phyloP scores from a whole-genome alignment of 2,888 invertebrate genomes.

The Drosophila limbata region DNA sequence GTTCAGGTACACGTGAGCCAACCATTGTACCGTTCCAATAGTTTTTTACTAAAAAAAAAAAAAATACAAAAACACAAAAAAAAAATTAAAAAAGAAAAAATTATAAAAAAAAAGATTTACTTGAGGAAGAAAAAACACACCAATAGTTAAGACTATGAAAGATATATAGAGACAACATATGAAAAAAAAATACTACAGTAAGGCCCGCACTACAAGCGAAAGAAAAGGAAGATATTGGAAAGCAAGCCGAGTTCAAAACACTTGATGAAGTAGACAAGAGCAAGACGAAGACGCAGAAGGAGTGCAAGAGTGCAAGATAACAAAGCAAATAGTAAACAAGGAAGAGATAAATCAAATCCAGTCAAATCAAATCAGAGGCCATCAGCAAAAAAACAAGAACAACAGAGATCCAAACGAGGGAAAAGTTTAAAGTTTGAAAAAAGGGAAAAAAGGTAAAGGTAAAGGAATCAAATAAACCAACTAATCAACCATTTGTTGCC shows the following conservation, averaged over 20 bases:
- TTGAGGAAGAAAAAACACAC: conserved; percentile 37
- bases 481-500: conserved; percentile 12
- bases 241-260: conserved; percentile 1
- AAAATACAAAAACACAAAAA: conserved; percentile 51
- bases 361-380: conserved; percentile 2
- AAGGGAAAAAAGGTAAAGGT: background rate
- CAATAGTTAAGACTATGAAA: conserved; percentile 59
- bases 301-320: background rate
- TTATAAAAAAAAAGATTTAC: conserved; percentile 31
- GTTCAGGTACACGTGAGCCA: conserved; percentile 96
- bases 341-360: conserved; percentile 1
- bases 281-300: background rate
- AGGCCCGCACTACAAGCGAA: conserved; percentile 41
- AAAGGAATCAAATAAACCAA: conserved; percentile 9
- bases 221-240: conserved; percentile 17
- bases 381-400: conserved; percentile 1
- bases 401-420: background rate
- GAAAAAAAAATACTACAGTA: conserved; percentile 36
- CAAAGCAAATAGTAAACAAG: background rate
- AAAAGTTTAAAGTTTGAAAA: background rate
- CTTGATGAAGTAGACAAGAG: background rate
- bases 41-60: conserved; percentile 66
- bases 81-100: conserved; percentile 49
- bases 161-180: conserved; percentile 48
- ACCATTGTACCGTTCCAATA: conserved; percentile 61